A percentile compares a stretch with the other conserved stretches of the same genome.
These are phyloP conservation scores for Beris morrisii DNA, from an alignment of 2,888 invertebrate genomes.

Conservation along the genomic window DNA sequence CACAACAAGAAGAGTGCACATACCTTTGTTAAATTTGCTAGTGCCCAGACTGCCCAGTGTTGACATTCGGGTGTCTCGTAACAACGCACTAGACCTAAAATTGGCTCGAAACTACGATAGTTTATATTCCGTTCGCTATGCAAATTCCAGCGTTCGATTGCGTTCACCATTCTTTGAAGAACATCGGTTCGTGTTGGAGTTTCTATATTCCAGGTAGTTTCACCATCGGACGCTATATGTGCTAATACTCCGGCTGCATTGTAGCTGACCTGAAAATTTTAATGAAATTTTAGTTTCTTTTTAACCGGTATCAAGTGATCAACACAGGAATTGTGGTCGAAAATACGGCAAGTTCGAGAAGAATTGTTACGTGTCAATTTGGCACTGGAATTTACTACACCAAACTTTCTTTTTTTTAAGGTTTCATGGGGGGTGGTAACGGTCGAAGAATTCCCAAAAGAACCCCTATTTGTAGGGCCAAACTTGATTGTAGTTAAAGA, in stretches of 20 bases:
- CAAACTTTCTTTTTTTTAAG: no score
- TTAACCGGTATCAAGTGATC: no score
- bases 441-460: no score
- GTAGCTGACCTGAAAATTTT: constrained; percentile 72
- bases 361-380: no score
- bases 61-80: constrained; percentile 90
- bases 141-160: constrained; percentile 88
- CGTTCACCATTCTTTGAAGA: constrained; percentile 72
- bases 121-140: constrained; percentile 90
- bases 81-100: constrained; percentile 78
- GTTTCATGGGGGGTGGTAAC: no score
- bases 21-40: constrained; percentile 86
- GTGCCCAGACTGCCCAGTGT: constrained; percentile 97
- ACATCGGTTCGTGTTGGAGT: constrained; percentile 73
- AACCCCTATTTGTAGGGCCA: no score
- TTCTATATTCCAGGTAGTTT: constrained; percentile 76
- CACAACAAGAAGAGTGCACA: neutral
- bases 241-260: constrained; percentile 95
- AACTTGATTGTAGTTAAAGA: no score
- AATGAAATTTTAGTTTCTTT: no score
- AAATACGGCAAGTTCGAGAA: no score
- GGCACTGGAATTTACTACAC: no score
- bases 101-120: constrained; percentile 94
- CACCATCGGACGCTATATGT: constrained; percentile 92
- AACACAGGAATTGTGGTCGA: no score